Evolutionary conservation across 2,888 invertebrate genomes (phyloP), one percentile per base, ranked within the genome.

Genomic region (Sabellastarte sp.): DNA sequence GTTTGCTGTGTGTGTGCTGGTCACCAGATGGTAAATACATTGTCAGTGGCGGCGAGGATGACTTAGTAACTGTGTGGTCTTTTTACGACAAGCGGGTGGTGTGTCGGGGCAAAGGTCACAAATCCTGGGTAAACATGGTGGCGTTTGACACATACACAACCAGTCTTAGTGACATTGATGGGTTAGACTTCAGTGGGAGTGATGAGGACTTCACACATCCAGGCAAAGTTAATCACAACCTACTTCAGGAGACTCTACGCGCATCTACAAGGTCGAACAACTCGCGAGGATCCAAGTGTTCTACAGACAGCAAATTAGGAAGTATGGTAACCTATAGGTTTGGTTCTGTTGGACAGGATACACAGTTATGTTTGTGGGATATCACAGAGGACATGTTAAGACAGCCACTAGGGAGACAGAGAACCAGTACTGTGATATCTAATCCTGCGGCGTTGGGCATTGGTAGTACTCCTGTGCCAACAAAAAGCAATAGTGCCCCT

Each of bases 41-140:
- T 59, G 94, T 95, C 59, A 94, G 95, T 0, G 99, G 99, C 0
- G 99, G 99, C 2, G 99, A 99, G 85, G 99, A 99, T 86, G 99
- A 99, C 86, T 87, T 99, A 65, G 93, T 99, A 59, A 98, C 98
- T 0, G 92, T 99, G 50, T 99, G 96, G 93, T 95, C 93, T 59
- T 90, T 96, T 81, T 88, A 89, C 71, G 96, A 98, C 80, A 89
- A 93, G 72, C 87, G 95, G 58, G 95, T 98, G 3, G 93, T 97
- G 4, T 98, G 97, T n/a, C 87, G 99, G 52, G 98, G 97, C 0
- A 95, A 96, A 81, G 99, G 98, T 0, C 98, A 98, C 85, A 89
- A 93, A 74, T 96, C 96, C 63, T 99, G 99, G 99, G 95, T 99
- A 26, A 93, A 94, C 60, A 93, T 95, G 28, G 97, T 98, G 28